Evolutionary conservation across 2,888 invertebrate genomes (phyloP).

Genomic region (Eumacrocentrus americanus): DNA sequence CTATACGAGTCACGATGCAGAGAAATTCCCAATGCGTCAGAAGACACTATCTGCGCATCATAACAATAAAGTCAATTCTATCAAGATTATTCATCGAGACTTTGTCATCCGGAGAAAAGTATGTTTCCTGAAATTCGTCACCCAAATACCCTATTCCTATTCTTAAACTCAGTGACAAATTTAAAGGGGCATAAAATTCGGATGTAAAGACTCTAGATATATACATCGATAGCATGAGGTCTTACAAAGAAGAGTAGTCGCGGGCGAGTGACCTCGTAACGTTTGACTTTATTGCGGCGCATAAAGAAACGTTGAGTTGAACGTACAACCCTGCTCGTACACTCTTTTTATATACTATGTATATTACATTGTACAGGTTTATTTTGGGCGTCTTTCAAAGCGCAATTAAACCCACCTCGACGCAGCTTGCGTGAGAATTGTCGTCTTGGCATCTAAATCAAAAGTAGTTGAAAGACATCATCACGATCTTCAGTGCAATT

Average conservation of each 20-base stretch:
- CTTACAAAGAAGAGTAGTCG: constrained; percentile 4
- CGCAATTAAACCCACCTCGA: constrained; percentile 16
- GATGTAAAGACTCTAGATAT: too few relatives aligned
- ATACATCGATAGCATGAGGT: too few relatives aligned
- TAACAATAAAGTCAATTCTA: neutral
- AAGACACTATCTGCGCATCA: neutral
- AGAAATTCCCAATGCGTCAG: neutral
- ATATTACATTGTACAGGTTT: neutral
- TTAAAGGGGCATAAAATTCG: too few relatives aligned
- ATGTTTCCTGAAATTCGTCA: too few relatives aligned
- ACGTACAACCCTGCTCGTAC: constrained; percentile 7
- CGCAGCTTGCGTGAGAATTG: constrained; percentile 19
- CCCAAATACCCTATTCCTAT: too few relatives aligned
- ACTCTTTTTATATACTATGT: constrained; percentile 4
- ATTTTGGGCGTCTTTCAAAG: constrained; percentile 19
- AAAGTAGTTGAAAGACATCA: neutral
- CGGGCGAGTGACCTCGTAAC: constrained; percentile 23
- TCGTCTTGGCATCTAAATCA: constrained; percentile 11
- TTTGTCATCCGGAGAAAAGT: too few relatives aligned
- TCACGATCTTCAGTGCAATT: too few relatives aligned
- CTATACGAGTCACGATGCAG: neutral
- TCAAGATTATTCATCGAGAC: neutral
- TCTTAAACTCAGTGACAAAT: too few relatives aligned
- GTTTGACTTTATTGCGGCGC: constrained; percentile 31
- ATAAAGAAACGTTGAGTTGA: constrained; percentile 23